Base-by-base conservation (phyloP, 2,888 invertebrate species). In the Phyllotreta striolata region DNA sequence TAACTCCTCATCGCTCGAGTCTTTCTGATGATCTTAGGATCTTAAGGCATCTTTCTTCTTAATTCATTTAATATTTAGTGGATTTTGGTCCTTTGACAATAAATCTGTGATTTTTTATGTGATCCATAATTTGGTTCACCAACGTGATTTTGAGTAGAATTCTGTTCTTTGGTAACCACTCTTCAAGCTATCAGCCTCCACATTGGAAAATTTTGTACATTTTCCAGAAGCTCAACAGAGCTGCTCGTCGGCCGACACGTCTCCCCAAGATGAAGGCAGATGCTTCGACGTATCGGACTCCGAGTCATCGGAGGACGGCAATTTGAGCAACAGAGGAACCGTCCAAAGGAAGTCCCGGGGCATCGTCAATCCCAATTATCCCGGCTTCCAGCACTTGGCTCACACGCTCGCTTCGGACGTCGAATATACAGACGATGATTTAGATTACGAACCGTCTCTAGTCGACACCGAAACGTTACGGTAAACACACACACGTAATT, bases 341-440 rank as follows among this genome's bases (percentile, higher is more conserved):
- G 67, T 63, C 41, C 65, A 57, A 34, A 63, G 55, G 14, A 66
- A 37, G 9, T 58, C 55, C 85, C 37, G 60, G 13, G 89, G 92
- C 70, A 91, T 92, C 72, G 89, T 91, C 74, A 92, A 92, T 83
- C 92, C 92, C 55, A 92, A 92, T 81, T 92, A 92, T 82, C 90
- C 92, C 14, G 92, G 92, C 62, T 92, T 92, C 80, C 91, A 92
- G 78, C 91, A 92, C 80, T 85, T 92, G 74, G 92, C 91, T 12
- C 89, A 90, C 75, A 89, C 89, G 66, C 83, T 91, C 47, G 73
- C 75, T 46, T 82, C 82, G 47, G 83, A 82, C 65, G 80, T 81
- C 40, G 83, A 83, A 68, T 78, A 81, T 67, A 81, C 82, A 1
- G 83, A 83, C 67, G 83, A 84, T 72, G 83, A 83, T 63, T 77